These are phyloP conservation scores for Phylloscopus trochiloides DNA, from an alignment of 2,113 vertebrate species.

Conservation along the genomic window DNA sequence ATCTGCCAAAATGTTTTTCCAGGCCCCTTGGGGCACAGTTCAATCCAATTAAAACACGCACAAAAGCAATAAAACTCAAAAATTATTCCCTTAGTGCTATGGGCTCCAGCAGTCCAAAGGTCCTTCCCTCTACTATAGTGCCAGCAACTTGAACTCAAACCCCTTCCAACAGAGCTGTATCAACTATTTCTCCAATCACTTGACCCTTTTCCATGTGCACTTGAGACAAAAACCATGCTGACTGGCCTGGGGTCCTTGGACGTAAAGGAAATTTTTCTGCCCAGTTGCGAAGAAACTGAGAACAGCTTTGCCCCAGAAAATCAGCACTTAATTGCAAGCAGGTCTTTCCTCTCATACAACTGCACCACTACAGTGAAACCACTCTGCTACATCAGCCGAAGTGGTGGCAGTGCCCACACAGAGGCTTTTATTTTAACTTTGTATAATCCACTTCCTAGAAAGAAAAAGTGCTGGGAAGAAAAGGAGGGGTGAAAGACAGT, in stretches of 20 bases:
- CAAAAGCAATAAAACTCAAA: not conserved
- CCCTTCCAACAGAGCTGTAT: not conserved
- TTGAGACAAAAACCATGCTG: not conserved
- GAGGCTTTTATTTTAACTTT: not conserved
- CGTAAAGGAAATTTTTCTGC: not conserved
- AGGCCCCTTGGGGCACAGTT: not conserved
- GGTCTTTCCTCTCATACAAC: not conserved
- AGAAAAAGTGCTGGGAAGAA: not conserved
- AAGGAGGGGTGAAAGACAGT: not conserved
- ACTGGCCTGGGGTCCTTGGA: not conserved
- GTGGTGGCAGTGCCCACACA: not conserved
- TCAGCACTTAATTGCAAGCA: not conserved
- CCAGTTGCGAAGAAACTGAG: not conserved
- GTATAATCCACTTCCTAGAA: not conserved
- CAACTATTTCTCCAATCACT: not conserved
- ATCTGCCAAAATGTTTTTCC: not conserved
- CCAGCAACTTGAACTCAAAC: not conserved
- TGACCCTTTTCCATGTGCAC: not conserved
- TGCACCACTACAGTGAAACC: not conserved
- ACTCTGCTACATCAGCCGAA: not conserved
- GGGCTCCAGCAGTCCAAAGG: not conserved
- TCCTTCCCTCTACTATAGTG: not conserved
- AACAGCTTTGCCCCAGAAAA: not conserved
- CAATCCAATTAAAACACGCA: not conserved
- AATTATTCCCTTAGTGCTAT: not conserved